Percentiles rank a stretch among this genome's conserved stretches.
Conservation (phyloP, 2,888 invertebrate species). For the Parapristionchus giblindavisi region DNA sequence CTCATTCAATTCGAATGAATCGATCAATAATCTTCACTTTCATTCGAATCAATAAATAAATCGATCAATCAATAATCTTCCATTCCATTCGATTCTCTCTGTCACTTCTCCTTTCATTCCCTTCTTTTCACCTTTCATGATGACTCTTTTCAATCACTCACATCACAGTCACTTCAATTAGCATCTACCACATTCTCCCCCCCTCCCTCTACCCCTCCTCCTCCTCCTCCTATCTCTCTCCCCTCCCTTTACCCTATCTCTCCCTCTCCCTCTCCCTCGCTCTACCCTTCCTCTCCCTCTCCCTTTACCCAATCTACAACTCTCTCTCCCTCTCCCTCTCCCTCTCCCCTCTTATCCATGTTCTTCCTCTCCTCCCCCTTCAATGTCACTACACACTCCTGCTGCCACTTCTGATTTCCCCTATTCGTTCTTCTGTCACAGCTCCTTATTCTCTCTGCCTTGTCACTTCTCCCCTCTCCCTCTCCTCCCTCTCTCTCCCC, state of each 20-base stretch:
- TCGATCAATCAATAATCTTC: no score
- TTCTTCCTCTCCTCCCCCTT: background rate
- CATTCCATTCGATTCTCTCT: background rate
- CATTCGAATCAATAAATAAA: no score
- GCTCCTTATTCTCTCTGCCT: no score
- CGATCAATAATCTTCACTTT: no score
- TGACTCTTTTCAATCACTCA: constrained; percentile 29
- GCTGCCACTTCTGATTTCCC: constrained; percentile 35
- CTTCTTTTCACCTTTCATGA: constrained; percentile 16
- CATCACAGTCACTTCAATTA: constrained; percentile 36
- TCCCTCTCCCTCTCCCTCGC: no score
- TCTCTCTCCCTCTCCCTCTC: background rate
- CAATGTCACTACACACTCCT: background rate
- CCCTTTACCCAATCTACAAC: no score
- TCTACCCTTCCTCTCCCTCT: no score
- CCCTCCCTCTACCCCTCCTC: background rate
- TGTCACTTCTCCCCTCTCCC: no score
- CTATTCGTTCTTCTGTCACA: no score
- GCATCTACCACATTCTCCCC: background rate
- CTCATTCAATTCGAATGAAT: no score
- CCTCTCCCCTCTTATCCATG: background rate
- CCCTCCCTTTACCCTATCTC: background rate
- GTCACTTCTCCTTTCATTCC: background rate
- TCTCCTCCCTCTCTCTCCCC: no score
- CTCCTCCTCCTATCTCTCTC: background rate